Base-by-base conservation (phyloP, 2,888 invertebrate genomes). In the Agonopterix heracliana region DNA sequence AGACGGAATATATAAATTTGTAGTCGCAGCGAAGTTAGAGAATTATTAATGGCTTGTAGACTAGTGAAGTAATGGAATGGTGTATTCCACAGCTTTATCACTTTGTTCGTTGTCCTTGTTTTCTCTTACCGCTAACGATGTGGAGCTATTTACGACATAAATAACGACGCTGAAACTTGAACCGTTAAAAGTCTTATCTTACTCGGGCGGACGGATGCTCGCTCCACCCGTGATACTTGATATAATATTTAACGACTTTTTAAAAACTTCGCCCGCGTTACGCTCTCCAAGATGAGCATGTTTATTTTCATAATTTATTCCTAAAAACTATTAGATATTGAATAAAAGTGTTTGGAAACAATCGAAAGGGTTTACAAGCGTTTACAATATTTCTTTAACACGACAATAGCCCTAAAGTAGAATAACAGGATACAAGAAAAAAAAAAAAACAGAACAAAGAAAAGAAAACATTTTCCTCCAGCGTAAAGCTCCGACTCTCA, bases 1-100 rank as follows among this genome's bases (percentile, higher is more conserved):
- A 76, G 73, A 74, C 71, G 67, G 75, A 75, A 79, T 77, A 68
- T 74, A 78, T 78, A 78, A 77, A 82, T 80, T 80, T 73, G 70
- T 64, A 70, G 76, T 77, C 77, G 76, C 77, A 74, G 73, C 66
- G 59, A 73, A 77, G 71, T 79, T 76, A 61, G 71, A 61, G 68
- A 71, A 77, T 78, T 78, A 79, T 79, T 79, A 81, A 82, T 79
- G 71, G 68, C 62, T 12, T 61, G 60, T 59, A 62, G 59, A 60
- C 60, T 56, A 59, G 61, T 54, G 56, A 67, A 66, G 73, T 70
- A 68, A 65, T 69, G 68, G 65, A 61, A 65, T 64, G 63, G 66
- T 68, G 66, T 65, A 69, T 68, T 66, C 64, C 57, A 63, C 61
- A 62, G 65, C 64, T 78, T 76, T 78, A 77, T 76, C 70, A 74